Evolutionary conservation across 2,888 invertebrate species (phyloP), one percentile per base, ranked within the genome.

Genomic region (Thelaira solivaga): DNA sequence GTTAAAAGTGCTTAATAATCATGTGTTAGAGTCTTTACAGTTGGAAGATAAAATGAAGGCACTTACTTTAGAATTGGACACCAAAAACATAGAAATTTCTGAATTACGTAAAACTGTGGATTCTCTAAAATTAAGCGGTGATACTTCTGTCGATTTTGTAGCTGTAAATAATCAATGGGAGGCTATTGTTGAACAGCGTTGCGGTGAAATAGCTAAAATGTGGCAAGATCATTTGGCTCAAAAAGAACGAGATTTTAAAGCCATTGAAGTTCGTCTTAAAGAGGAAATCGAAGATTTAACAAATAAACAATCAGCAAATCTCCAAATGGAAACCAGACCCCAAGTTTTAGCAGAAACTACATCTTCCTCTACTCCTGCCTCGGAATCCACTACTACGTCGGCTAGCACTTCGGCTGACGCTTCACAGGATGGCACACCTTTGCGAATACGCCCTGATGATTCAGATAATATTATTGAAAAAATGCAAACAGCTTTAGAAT

Each of bases 161-260:
- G 80, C 87, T 3, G 71, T 89, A 7, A 85, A 86, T 41, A 84
- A 85, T 31, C 87, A 90, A 61, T 90, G 90, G 90, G 87, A 92
- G 41, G 89, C 90, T 74, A 90, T 92, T 71, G 90, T 93, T 26
- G 93, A 93, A 83, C 92, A 93, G 85, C 90, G 92, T 81, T 93
- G 93, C 62, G 90, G 90, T 82, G 93, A 93, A 89, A 91, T 94
- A 72, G 93, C 93, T 8, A 92, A 92, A 87, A 90, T 93, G 83
- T 93, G 93, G 93, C 93, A 93, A 83, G 90, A 92, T 80, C 93
- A 94, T 86, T 85, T 93, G 71, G 90, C 91, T n/a, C 90, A 91
- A 81, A 90, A 92, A 43, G 93, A 93, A 89, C 89, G 87, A 8
- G 93, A 93, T 82, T 93, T 93, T 83, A 89, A 90, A 75, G 89